Evolutionary conservation across 2,888 invertebrate species (phyloP).

Genomic region (Gonocerus acuteangulatus): DNA sequence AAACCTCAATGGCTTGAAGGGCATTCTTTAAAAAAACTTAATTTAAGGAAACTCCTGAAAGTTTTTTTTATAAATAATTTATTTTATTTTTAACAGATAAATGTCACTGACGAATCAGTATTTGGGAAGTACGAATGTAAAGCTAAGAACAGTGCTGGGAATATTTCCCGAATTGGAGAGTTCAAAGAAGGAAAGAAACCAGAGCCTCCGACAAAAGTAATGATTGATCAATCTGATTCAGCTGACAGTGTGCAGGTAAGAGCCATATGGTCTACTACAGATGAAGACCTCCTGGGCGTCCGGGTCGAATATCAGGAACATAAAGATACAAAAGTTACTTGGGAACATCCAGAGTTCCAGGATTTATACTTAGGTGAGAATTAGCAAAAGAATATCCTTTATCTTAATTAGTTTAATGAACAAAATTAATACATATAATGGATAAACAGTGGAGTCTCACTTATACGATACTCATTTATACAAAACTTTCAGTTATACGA

Average conservation of each 20-base stretch:
- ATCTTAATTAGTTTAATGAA: not conserved
- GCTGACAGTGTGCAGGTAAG: not conserved
- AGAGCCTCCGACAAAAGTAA: constrained; percentile 43
- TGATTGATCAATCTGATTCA: constrained; percentile 16
- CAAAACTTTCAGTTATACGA: too few relatives aligned
- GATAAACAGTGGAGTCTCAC: too few relatives aligned
- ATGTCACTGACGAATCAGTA: constrained; percentile 36
- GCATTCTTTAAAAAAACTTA: too few relatives aligned
- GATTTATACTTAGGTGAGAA: constrained; percentile 31
- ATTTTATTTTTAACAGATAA: constrained; percentile 26
- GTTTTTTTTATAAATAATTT: too few relatives aligned
- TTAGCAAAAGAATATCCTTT: not conserved
- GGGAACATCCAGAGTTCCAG: constrained; percentile 28
- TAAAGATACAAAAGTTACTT: constrained; percentile 13
- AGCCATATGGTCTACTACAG: not conserved
- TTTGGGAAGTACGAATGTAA: constrained; percentile 41
- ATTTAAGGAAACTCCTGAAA: too few relatives aligned
- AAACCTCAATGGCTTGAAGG: too few relatives aligned
- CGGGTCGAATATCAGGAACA: constrained; percentile 31
- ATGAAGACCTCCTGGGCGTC: constrained; percentile 20
- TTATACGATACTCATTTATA: too few relatives aligned
- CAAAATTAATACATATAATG: too few relatives aligned
- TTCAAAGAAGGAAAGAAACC: constrained; percentile 51
- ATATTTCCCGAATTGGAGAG: constrained; percentile 44
- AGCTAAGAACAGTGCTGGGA: constrained; percentile 35